These are phyloP conservation scores for Invenusta paracnida DNA, from an alignment of 2,888 invertebrate species.

Conservation along the genomic window DNA sequence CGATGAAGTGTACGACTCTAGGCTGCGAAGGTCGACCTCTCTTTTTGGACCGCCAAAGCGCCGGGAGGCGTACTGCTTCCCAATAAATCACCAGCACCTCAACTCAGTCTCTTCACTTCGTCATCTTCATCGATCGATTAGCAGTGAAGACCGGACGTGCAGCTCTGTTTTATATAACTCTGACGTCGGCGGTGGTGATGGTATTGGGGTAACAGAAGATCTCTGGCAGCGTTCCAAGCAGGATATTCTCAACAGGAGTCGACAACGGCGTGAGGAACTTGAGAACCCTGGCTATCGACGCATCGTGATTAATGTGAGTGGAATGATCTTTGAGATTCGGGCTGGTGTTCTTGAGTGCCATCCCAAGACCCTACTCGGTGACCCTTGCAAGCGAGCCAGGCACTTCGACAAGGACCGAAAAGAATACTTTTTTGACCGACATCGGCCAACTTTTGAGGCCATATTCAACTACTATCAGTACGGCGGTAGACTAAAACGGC, in stretches of 20 bases:
- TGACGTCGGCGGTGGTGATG: background rate
- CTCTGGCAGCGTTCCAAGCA: background rate
- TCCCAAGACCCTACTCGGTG: conserved; percentile 58
- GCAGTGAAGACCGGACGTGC: background rate
- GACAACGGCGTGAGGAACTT: background rate
- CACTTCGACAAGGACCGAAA: conserved; percentile 56
- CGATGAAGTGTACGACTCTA: background rate
- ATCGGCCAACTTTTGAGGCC: conserved; percentile 60
- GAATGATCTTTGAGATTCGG: conserved; percentile 58
- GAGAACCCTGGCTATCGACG: background rate
- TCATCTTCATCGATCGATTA: background rate
- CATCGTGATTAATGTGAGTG: conserved; percentile 58
- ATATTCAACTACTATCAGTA: conserved; percentile 60
- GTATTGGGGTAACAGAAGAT: too few species aligned
- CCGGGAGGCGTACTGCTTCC: background rate
- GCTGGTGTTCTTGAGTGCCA: conserved; percentile 55
- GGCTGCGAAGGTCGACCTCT: background rate
- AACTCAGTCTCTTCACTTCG: background rate
- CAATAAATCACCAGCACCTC: background rate
- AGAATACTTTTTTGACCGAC: conserved; percentile 60
- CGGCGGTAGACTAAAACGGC: conserved; percentile 57
- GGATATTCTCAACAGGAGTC: background rate
- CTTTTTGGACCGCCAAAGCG: background rate
- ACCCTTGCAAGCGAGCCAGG: conserved; percentile 55
- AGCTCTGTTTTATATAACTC: background rate